Conservation (phyloP, 2,888 invertebrate species). For the Apantesis nais region DNA sequence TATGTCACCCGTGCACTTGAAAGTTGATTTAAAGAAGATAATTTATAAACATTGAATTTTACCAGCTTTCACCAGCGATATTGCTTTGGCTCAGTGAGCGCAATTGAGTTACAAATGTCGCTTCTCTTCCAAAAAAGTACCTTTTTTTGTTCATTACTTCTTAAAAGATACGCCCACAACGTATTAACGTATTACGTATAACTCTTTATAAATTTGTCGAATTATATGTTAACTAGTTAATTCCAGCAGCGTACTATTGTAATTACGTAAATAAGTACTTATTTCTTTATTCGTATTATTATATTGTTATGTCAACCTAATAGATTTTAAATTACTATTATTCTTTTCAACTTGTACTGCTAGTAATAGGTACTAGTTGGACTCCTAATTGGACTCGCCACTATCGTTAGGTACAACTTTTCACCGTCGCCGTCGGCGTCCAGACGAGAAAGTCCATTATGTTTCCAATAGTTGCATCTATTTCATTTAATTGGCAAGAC, state of each 20-base stretch:
- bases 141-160: no score
- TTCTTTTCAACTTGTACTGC: background rate
- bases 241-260: no score
- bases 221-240: no score
- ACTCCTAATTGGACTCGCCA: background rate
- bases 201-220: no score
- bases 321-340: background rate
- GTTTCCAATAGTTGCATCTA: background rate
- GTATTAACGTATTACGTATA: no score
- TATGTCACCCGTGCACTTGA: no score
- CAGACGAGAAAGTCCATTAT: background rate
- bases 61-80: no score
- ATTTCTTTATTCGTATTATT: background rate
- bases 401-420: background rate
- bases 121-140: background rate
- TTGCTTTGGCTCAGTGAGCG: no score
- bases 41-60: no score
- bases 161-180: no score
- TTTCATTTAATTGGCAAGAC: background rate
- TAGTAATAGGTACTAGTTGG: background rate
- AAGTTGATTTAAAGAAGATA: no score
- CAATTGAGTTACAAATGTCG: background rate
- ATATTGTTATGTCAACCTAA: background rate
- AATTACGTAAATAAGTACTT: no score
- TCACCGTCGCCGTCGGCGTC: background rate